phyloP scores from a whole-genome alignment of 2,888 invertebrate genomes.

The Platypus cylindrus region DNA sequence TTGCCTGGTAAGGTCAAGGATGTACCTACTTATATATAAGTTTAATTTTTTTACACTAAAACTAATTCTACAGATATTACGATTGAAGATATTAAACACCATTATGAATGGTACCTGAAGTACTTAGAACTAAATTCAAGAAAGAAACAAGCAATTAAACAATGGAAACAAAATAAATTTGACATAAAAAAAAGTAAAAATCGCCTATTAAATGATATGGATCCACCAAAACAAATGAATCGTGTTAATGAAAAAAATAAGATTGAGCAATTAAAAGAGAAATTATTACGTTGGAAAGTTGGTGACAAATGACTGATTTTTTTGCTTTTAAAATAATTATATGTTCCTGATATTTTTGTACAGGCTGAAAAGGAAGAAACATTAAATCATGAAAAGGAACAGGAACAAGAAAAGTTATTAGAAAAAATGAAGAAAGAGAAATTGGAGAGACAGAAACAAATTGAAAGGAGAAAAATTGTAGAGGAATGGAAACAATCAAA shows the following conservation, averaged over 20 bases:
- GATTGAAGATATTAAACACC: conserved; percentile 33
- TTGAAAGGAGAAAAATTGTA: conserved; percentile 21
- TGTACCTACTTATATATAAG: neutral
- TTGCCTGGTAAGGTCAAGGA: conserved; percentile 25
- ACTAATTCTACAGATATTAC: conserved; percentile 29
- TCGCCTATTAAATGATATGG: too few species aligned
- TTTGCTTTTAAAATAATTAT: neutral
- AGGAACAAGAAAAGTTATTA: conserved; percentile 14
- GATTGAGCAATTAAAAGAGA: conserved; percentile 13
- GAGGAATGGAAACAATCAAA: conserved; percentile 18
- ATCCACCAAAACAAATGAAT: too few species aligned
- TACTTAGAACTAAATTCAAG: conserved; percentile 35
- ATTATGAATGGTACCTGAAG: conserved; percentile 38
- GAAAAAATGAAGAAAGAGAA: conserved; percentile 19
- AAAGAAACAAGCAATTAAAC: conserved; percentile 32
- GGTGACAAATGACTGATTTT: conserved; percentile 1
- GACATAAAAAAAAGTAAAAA: conserved; percentile 3
- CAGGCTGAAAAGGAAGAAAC: conserved; percentile 24
- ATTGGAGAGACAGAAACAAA: conserved; percentile 19
- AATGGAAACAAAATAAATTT: conserved; percentile 31
- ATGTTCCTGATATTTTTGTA: too few species aligned
- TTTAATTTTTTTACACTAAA: neutral
- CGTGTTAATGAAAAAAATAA: conserved; percentile 1
- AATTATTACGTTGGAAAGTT: conserved; percentile 26
- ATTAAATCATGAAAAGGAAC: conserved; percentile 26